Percentiles rank a stretch among this genome's conserved stretches.
Conservation (phyloP, 2,888 invertebrate species). For the Apamea sordens region DNA sequence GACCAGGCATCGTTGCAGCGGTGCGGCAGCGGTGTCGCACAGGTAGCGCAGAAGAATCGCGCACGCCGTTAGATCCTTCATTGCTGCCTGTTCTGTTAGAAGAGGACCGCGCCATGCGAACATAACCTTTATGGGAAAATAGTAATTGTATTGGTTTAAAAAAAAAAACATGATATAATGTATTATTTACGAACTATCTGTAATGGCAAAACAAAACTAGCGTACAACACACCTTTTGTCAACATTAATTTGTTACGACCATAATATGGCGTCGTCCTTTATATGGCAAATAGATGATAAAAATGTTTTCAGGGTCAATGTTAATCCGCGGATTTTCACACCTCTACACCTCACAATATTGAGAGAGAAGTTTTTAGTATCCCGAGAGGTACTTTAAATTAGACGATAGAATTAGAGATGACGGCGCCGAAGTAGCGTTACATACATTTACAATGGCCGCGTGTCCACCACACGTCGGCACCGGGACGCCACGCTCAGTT, state of each 20-base stretch:
- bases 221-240: neutral
- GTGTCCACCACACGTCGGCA: neutral
- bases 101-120: conserved; percentile 95
- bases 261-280: neutral
- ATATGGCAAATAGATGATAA: neutral
- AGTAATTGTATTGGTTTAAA: neutral
- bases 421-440: no score
- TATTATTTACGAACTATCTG: neutral
- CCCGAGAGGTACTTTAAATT: neutral
- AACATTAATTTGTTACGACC: neutral
- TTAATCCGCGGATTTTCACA: neutral
- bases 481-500: no score
- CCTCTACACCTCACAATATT: no score
- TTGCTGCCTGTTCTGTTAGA: conserved; percentile 88
- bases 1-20: conserved; percentile 95
- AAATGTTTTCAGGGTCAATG: neutral
- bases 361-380: neutral
- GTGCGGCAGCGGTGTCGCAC: conserved; percentile 96
- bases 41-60: conserved; percentile 94
- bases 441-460: neutral
- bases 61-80: conserved; percentile 91
- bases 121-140: conserved; percentile 76
- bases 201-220: neutral
- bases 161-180: neutral
- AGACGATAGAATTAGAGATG: neutral